These are phyloP conservation scores for Bemisia tabaci DNA, from an alignment of 1,140 invertebrate genomes.

Conservation along the genomic window DNA sequence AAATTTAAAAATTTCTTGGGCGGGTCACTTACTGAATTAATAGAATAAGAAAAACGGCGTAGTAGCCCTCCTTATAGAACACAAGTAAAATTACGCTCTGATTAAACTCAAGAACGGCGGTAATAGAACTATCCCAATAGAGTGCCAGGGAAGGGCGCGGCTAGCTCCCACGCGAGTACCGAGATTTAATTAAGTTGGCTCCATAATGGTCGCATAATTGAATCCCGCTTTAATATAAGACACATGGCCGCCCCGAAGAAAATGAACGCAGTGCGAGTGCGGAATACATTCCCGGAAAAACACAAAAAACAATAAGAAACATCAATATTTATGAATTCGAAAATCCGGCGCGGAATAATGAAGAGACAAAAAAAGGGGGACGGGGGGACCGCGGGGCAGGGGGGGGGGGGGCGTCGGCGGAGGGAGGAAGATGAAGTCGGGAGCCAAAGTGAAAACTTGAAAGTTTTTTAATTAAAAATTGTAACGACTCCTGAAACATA, in stretches of 20 bases:
- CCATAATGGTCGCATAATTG: neutral
- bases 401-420: too few relatives aligned
- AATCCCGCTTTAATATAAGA: neutral
- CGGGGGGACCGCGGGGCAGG: too few relatives aligned
- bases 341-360: neutral
- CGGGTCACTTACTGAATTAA: too few relatives aligned
- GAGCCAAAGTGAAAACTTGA: neutral
- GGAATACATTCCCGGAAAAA: neutral
- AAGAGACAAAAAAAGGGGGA: neutral
- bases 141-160: too few relatives aligned
- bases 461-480: slow-evolving; percentile 1
- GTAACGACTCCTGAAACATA: neutral
- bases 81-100: too few relatives aligned
- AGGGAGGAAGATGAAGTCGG: neutral
- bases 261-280: neutral
- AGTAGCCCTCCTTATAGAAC: too few relatives aligned
- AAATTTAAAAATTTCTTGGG: too few relatives aligned
- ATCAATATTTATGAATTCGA: neutral
- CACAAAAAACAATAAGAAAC: neutral
- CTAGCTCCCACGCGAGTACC: too few relatives aligned
- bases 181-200: neutral
- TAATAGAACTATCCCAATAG: too few relatives aligned
- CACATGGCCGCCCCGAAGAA: neutral
- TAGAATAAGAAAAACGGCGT: too few relatives aligned
- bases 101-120: too few relatives aligned